Evolutionary conservation across 2,888 invertebrate genomes (phyloP), one percentile per base, ranked within the genome.

Genomic region (Drosophila birchii): DNA sequence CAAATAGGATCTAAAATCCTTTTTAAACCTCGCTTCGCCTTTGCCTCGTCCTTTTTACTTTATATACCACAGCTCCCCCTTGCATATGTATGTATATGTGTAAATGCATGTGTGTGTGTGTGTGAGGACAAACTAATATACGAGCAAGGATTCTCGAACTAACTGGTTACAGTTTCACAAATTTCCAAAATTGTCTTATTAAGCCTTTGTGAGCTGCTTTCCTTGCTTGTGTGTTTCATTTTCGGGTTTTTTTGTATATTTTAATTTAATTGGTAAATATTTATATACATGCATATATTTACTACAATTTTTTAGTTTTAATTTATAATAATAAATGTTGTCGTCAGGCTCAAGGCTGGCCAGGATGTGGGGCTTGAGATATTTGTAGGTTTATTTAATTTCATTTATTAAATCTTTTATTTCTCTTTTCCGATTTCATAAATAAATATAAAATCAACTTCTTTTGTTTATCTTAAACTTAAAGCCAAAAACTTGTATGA

Each of bases 1-100:
- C 80, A 89, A 89, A 90, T 87, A 86, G 86, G 89, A 78, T 87
- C 88, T 84, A 78, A 84, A 89, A 86, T 89, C 88, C 88, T 81
- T 89, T 88, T 84, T 75, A 36, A 75, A 45, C 41, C 38, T 6
- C 44, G 29, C 18, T 14, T 26, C 18, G 18, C 41, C 18, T 3
- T 5, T 32, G 36, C 26, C n/a, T 20, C n/a, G 20, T 49, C 18
- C 18, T 45, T 51, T 34, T 57, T 32, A 8, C 16, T 51, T 36
- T 60, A 60, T 60, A 16, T 60, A 60, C 39, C 32, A 34, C 34
- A 60, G 32, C 38, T 47, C 32, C 18, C 18, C 18, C 18, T 44
- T 39, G 23, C 38, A 16, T 55, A 36, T 62, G 32, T 55, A 36
- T 62, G 32, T 47, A 38, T 44, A 20, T 69, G 23, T 69, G 29